Conservation (phyloP, 2,797 vertebrate genomes). For the Acanthurus leucopareius region DNA sequence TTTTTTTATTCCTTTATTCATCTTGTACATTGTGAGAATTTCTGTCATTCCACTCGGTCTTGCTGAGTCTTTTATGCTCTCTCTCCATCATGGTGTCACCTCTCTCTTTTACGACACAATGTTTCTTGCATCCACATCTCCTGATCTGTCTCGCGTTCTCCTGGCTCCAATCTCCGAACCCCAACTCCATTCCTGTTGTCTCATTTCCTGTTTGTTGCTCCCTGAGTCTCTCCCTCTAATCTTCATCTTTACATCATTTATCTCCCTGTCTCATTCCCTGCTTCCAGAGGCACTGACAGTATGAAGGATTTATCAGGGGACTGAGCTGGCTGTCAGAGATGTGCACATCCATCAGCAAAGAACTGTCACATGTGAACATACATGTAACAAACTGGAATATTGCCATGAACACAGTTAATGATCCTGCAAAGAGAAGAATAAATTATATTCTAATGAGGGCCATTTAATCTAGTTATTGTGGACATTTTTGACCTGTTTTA, state of each 20-base stretch:
- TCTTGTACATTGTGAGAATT: neutral
- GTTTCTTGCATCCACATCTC: conserved; percentile 15
- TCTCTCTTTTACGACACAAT: conserved; percentile 1
- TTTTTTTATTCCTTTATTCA: neutral
- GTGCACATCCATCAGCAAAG: conserved; percentile 19
- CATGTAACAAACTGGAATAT: conserved; percentile 9
- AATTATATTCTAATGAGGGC: neutral
- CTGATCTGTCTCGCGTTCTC: conserved; percentile 25
- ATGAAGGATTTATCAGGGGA: conserved; percentile 49
- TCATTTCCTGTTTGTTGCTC: conserved; percentile 61
- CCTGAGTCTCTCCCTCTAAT: conserved; percentile 39
- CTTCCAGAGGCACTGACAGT: conserved; percentile 49
- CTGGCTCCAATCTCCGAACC: conserved; percentile 38
- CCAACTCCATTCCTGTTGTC: conserved; percentile 37
- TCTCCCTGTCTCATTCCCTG: conserved; percentile 56
- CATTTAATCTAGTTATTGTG: neutral
- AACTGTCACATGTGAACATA: neutral
- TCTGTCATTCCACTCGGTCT: neutral
- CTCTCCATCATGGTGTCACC: conserved; percentile 18
- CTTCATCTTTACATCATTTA: conserved; percentile 60
- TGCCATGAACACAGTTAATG: neutral
- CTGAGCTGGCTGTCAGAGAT: conserved; percentile 26
- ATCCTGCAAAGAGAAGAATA: neutral
- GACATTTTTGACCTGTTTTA: neutral
- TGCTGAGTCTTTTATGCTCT: neutral